A percentile compares a stretch with the other conserved stretches of the same genome.
These are phyloP conservation scores for Dipodomys stephensi DNA, from an alignment of 2,113 vertebrate genomes.

Conservation along the genomic window DNA sequence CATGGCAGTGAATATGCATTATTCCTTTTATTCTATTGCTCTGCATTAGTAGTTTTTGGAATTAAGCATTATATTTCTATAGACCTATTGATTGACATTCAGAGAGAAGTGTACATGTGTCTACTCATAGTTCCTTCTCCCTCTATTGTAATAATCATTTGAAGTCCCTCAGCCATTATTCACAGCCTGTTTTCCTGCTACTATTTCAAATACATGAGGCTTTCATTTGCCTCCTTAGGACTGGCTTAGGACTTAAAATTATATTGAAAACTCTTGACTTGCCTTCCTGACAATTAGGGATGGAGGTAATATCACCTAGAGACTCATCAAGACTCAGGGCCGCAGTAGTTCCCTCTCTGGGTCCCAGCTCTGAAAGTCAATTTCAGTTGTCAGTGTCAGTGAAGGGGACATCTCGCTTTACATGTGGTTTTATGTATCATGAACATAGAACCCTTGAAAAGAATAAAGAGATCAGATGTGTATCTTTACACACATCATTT, in stretches of 20 bases:
- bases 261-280: conserved; percentile 70
- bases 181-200: conserved; percentile 68
- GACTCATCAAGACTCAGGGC: conserved; percentile 8
- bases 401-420: conserved; percentile 65
- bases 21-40: conserved; percentile 83
- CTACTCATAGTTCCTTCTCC: conserved; percentile 37
- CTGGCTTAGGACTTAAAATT: conserved; percentile 64
- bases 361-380: conserved; percentile 65
- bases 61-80: conserved; percentile 82
- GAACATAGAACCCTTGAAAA: conserved; percentile 50
- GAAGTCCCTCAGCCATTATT: conserved; percentile 71
- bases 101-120: conserved; percentile 67
- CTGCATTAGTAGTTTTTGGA: conserved; percentile 81
- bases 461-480: conserved; percentile 17
- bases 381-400: conserved; percentile 56
- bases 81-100: conserved; percentile 80
- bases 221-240: conserved; percentile 72
- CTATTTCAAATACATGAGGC: conserved; percentile 68
- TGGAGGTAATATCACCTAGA: conserved; percentile 57
- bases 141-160: conserved; percentile 61
- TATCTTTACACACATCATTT: conserved; percentile 33
- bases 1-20: conserved; percentile 85
- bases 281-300: conserved; percentile 71
- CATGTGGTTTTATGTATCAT: background rate
- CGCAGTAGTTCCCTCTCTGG: conserved; percentile 56